Conservation (phyloP, 2,888 invertebrate genomes). For the Hirtodrosophila duncani region DNA sequence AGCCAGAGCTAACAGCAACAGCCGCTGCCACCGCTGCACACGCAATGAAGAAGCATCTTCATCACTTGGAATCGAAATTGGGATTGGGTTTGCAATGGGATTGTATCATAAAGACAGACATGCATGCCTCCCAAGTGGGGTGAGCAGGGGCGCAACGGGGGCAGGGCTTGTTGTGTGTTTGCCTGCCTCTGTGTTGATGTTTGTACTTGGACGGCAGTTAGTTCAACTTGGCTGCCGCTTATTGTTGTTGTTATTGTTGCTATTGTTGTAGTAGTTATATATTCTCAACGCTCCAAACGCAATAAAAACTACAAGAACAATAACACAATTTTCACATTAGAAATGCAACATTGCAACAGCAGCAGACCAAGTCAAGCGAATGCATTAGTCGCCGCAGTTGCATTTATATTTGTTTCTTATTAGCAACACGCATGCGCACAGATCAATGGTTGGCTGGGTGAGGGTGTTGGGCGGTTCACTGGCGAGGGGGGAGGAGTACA, state of each 20-base stretch:
- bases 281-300: neutral
- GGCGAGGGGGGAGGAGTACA: neutral
- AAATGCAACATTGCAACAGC: conserved; percentile 30
- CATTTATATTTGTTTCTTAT: conserved; percentile 46
- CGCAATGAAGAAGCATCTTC: no score
- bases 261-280: conserved; percentile 11
- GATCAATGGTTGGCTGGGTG: neutral
- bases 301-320: no score
- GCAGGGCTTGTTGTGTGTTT: no score
- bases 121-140: no score
- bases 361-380: conserved; percentile 15
- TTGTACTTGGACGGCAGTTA: conserved; percentile 43
- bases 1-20: conserved; percentile 15
- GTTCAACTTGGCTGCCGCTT: conserved; percentile 56
- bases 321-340: conserved; percentile 47
- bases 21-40: no score
- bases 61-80: no score
- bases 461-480: no score
- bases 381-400: conserved; percentile 25
- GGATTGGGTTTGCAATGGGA: conserved; percentile 6
- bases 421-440: conserved; percentile 60
- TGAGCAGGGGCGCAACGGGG: no score
- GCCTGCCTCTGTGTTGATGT: no score
- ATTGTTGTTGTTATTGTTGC: conserved; percentile 21
- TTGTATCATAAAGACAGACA: conserved; percentile 22